Base-by-base conservation (phyloP, 2,113 vertebrate species). In the Myotis lucifugus region DNA sequence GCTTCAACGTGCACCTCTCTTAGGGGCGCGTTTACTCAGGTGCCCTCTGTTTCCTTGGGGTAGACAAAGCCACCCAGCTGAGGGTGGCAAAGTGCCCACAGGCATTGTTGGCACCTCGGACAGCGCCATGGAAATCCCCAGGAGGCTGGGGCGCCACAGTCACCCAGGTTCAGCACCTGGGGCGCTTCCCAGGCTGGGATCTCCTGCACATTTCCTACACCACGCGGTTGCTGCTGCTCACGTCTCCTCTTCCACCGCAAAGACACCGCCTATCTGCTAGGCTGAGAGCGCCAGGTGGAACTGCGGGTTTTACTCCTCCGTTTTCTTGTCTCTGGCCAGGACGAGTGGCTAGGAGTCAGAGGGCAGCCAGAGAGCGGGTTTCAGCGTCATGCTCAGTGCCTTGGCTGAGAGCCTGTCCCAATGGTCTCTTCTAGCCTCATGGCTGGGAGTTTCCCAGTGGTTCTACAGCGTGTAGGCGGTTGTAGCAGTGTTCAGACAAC, bases 41-140 rank as follows among this genome's bases (percentile, higher is more conserved):
- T n/a, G 21, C 18, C 87, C 50, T 40, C 19, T 2, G 3, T 78
- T 93, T 83, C 73, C 21, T 42, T 67, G 77, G 17, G 14, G 34
- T 69, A 96, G 93, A 97, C 88, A 96, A 95, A 95, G 95, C 87
- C 46, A 1, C 88, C 37, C 64, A 40, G 46, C 78, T 14, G 50
- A 13, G 9, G 66, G 81, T 69, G 86, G 66, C 77, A 37, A 66
- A 83, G 88, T 37, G 59, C 74, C 82, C 13, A 66, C 88, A 94
- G 76, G 69, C 69, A 34, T 64, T 17, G 0, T 11, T 70, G 90
- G 88, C 72, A 96, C 95, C 96, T 95, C 15, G 95, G 95, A 96
- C 88, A 85, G 97, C 78, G 59, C 81, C 77, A 27, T 21, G 0
- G 11, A 92, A 94, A 85, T 96, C 34, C 73, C 23, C 6, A 0